A percentile compares a stretch with the other conserved stretches of the same genome.
Conservation (phyloP, 53 echinoderm and acorn worm genomes). For the Temnopleurus reevesii region DNA sequence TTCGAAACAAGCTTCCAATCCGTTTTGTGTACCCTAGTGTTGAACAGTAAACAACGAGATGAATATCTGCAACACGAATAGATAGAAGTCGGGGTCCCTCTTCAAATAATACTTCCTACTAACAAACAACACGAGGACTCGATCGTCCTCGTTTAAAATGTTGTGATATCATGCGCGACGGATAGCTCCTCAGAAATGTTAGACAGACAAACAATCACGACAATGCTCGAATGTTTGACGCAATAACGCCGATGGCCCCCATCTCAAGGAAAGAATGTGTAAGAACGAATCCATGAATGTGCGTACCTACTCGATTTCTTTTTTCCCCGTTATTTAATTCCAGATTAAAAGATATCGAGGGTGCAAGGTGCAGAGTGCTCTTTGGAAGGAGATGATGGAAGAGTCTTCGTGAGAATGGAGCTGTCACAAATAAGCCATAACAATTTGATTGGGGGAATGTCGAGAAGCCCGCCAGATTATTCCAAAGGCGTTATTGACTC, state of each 20-base stretch:
- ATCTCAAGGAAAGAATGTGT: not conserved
- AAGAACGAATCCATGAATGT: conserved; percentile 6
- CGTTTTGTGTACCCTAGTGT: not conserved
- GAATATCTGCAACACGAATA: not conserved
- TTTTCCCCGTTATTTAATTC: not conserved
- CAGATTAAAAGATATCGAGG: not conserved
- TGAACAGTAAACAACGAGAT: not conserved
- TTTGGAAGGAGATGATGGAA: not conserved
- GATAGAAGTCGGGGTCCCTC: not conserved
- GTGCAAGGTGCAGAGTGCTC: not conserved
- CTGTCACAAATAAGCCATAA: not conserved
- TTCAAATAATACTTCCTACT: not conserved
- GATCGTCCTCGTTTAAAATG: not conserved
- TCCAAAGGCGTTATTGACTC: too few species aligned
- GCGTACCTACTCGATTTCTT: not conserved
- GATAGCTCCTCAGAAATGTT: not conserved
- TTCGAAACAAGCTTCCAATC: not conserved
- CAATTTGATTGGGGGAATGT: not conserved
- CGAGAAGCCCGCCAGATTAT: not conserved
- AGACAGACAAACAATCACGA: conserved; percentile 6
- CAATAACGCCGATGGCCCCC: not conserved
- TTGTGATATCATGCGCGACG: not conserved
- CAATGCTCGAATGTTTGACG: not conserved
- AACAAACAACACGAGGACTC: not conserved
- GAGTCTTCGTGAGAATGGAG: not conserved